Conservation (phyloP, 2,888 invertebrate genomes). For the Adelphocoris suturalis region DNA sequence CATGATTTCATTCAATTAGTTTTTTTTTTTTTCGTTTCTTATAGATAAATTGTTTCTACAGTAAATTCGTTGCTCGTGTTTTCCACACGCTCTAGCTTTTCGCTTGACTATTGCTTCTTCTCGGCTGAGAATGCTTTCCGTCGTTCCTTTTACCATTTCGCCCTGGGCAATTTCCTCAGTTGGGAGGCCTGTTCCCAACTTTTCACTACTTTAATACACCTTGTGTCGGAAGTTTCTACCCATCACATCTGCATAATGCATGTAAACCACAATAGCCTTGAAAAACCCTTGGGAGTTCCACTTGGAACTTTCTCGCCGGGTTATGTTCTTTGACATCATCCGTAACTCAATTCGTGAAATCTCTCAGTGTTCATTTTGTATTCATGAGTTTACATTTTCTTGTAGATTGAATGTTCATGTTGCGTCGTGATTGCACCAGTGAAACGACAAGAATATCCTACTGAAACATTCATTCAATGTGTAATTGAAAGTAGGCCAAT, state of each 20-base stretch:
- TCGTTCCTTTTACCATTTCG: background rate
- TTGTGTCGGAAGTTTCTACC: constrained; percentile 19
- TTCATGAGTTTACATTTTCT: too few relatives aligned
- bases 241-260: constrained; percentile 30
- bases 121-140: background rate
- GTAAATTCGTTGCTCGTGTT: too few relatives aligned
- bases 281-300: constrained; percentile 14
- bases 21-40: too few relatives aligned
- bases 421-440: too few relatives aligned
- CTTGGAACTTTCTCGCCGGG: constrained; percentile 33
- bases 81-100: background rate
- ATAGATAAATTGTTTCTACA: too few relatives aligned
- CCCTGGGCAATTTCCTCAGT: background rate
- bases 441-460: too few relatives aligned
- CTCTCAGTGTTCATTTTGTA: background rate
- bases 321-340: constrained; percentile 44
- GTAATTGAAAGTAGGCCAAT: too few relatives aligned
- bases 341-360: constrained; percentile 19
- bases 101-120: background rate
- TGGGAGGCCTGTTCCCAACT: constrained; percentile 30
- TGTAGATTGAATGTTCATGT: too few relatives aligned
- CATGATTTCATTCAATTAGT: too few relatives aligned
- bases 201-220: constrained; percentile 2
- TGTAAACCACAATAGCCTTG: constrained; percentile 14
- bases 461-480: too few relatives aligned